Percentiles rank a stretch among this genome's conserved stretches.
Conservation (phyloP, 2,888 invertebrate species). For the Cataglyphis altisquamis region DNA sequence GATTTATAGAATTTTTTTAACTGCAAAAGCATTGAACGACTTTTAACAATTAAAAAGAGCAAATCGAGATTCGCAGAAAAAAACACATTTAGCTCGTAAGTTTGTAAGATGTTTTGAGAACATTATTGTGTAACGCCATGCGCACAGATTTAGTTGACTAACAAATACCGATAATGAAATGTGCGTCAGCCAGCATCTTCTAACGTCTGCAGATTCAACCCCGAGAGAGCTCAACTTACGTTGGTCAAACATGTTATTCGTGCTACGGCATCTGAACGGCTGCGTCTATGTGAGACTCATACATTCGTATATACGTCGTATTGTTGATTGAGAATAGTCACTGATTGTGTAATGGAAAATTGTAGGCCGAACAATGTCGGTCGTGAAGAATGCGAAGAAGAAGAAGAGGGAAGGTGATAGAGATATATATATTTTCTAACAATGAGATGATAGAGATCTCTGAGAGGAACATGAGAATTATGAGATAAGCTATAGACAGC, state of each 20-base stretch:
- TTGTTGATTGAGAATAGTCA: constrained; percentile 53
- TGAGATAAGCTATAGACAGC: not conserved
- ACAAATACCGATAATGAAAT: constrained; percentile 64
- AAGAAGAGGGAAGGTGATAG: constrained; percentile 13
- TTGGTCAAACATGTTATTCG: constrained; percentile 26
- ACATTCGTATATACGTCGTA: constrained; percentile 23
- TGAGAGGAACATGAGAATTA: constrained; percentile 12
- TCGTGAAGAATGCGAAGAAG: constrained; percentile 15
- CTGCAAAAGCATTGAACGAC: constrained; percentile 20
- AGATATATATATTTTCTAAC: constrained; percentile 2
- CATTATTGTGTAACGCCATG: constrained; percentile 54
- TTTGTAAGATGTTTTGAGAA: constrained; percentile 66
- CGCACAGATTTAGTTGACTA: constrained; percentile 68
- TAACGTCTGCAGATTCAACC: constrained; percentile 57
- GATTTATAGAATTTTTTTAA: not conserved
- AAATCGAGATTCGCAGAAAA: constrained; percentile 54
- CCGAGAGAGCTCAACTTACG: constrained; percentile 12
- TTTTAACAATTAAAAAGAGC: constrained; percentile 63
- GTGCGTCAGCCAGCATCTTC: constrained; percentile 69
- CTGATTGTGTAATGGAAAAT: constrained; percentile 57
- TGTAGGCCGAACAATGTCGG: constrained; percentile 47
- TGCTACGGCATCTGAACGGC: not conserved
- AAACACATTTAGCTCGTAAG: constrained; percentile 29
- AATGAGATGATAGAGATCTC: constrained; percentile 9
- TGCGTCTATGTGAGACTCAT: not conserved